A percentile compares a stretch with the other conserved stretches of the same genome.
Conservation (phyloP, 1,140 invertebrate genomes). For the Nasonia longicornis region DNA sequence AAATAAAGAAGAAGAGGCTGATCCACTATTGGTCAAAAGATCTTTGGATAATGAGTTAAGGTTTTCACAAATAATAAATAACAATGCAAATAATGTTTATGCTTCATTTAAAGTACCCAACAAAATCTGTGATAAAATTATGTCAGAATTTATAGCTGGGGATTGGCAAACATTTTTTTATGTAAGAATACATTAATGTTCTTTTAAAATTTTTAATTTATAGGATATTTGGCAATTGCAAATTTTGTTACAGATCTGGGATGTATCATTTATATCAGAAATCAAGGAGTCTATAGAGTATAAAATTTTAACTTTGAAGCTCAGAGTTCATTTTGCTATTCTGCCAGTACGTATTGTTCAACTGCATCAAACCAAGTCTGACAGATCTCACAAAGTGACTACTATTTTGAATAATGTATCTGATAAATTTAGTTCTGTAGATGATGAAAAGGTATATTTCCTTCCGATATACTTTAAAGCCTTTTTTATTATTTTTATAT, state of each 20-base stretch:
- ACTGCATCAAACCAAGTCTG: constrained; percentile 13
- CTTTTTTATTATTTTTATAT: not conserved
- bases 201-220: constrained; percentile 1
- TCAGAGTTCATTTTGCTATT: constrained; percentile 55
- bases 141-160: constrained; percentile 46
- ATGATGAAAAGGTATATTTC: constrained; percentile 34
- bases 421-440: constrained; percentile 5
- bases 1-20: not conserved
- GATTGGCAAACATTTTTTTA: constrained; percentile 54
- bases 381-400: not conserved
- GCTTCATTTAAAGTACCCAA: not conserved
- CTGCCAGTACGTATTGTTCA: constrained; percentile 49
- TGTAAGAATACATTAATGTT: constrained; percentile 43
- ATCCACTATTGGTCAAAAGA: not conserved
- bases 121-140: constrained; percentile 38
- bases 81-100: not conserved
- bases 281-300: constrained; percentile 50
- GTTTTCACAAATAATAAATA: not conserved
- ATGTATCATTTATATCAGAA: constrained; percentile 46
- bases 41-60: not conserved
- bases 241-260: constrained; percentile 52
- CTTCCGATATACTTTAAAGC: not conserved
- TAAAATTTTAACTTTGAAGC: constrained; percentile 54
- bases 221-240: not conserved
- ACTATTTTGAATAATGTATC: constrained; percentile 49